Evolutionary conservation across 2,113 vertebrate species (phyloP).

Genomic region (Psittacus erithacus): DNA sequence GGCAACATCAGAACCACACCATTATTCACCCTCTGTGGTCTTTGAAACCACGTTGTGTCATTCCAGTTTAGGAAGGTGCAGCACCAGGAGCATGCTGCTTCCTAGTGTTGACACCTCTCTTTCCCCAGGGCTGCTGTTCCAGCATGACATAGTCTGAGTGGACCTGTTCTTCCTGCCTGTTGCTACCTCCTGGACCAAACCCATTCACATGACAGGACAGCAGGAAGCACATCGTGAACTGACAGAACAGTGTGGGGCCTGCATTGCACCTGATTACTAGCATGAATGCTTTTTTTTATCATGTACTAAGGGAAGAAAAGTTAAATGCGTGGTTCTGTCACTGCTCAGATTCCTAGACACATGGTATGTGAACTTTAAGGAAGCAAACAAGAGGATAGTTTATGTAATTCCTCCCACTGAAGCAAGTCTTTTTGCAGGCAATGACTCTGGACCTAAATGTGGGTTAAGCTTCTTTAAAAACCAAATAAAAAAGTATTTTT

Average conservation of each 20-base stretch:
- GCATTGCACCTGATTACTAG: not conserved
- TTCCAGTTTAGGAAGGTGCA: not conserved
- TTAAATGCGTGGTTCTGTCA: not conserved
- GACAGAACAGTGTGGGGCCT: not conserved
- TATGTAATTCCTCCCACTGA: not conserved
- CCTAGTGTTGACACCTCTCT: not conserved
- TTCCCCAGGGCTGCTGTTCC: not conserved
- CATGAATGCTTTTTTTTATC: not conserved
- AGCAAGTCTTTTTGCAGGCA: not conserved
- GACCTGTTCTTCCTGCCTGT: not conserved
- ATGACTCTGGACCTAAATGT: not conserved
- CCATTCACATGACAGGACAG: not conserved
- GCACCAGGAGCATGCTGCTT: not conserved
- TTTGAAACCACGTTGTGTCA: accelerated
- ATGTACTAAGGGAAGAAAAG: not conserved
- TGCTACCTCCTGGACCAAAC: not conserved
- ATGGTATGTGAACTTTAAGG: not conserved
- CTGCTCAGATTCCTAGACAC: not conserved
- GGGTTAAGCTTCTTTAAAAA: not conserved
- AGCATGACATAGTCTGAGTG: not conserved
- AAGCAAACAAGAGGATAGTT: not conserved
- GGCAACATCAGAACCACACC: not conserved
- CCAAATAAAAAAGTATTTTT: not conserved
- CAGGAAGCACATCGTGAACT: accelerated
- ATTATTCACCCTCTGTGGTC: not conserved